A percentile compares a stretch with the other conserved stretches of the same genome.
These are phyloP conservation scores for Psococerastis gibbosa DNA, from an alignment of 2,888 invertebrate species.

Conservation along the genomic window DNA sequence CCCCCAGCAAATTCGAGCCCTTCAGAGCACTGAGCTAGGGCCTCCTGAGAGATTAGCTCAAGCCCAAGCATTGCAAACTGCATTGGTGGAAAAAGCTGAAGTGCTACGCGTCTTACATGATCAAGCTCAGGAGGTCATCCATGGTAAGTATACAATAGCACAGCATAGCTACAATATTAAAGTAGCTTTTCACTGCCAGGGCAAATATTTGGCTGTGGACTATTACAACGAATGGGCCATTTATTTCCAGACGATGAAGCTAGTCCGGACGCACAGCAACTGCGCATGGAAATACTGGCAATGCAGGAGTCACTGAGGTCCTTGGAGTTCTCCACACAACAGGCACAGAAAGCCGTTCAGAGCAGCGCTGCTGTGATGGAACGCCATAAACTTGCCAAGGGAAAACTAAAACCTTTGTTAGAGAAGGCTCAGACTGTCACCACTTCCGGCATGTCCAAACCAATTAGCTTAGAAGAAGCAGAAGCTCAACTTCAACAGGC, in stretches of 20 bases:
- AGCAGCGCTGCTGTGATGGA: constrained; percentile 66
- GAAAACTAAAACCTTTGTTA: constrained; percentile 72
- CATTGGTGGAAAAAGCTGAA: constrained; percentile 56
- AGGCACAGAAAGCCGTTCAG: constrained; percentile 31
- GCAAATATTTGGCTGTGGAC: neutral
- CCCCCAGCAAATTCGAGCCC: constrained; percentile 50
- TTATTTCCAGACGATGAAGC: constrained; percentile 34
- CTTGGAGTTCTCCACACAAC: constrained; percentile 52
- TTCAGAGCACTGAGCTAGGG: constrained; percentile 55
- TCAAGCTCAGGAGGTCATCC: constrained; percentile 53
- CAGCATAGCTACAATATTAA: no score
- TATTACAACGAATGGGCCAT: no score
- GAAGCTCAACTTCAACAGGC: constrained; percentile 51
- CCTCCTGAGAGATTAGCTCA: constrained; percentile 67
- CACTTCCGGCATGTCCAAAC: constrained; percentile 49
- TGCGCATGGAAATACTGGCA: constrained; percentile 54
- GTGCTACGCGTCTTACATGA: constrained; percentile 51
- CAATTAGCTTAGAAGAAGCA: constrained; percentile 63
- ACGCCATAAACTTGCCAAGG: constrained; percentile 57
- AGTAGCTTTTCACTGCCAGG: no score
- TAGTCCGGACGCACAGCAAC: constrained; percentile 49
- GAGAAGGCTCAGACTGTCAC: constrained; percentile 72
- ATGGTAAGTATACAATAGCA: constrained; percentile 22
- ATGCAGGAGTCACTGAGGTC: constrained; percentile 57
- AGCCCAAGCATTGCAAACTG: constrained; percentile 51